These are phyloP conservation scores for Paedocypris micromegethes DNA, from an alignment of 2,797 vertebrate species.

Conservation along the genomic window DNA sequence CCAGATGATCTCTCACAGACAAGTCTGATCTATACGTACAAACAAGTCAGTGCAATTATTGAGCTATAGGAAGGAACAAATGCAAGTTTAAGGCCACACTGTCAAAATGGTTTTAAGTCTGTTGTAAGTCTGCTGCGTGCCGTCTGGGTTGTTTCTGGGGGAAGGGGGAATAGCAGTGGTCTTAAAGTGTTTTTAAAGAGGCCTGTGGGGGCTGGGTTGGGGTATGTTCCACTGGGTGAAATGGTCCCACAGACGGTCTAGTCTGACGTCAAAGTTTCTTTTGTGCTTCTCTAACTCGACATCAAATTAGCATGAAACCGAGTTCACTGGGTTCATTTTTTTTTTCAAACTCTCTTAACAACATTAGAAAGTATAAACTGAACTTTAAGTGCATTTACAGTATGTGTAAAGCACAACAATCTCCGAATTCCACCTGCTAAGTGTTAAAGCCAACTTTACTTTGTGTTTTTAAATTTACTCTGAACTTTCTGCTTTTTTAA, in stretches of 20 bases:
- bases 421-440: too few species aligned
- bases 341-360: constrained; percentile 40
- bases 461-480: too few species aligned
- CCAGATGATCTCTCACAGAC: too few species aligned
- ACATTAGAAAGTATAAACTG: not conserved
- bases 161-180: constrained; percentile 53
- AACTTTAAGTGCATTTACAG: not conserved
- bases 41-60: too few species aligned
- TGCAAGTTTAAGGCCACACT: not conserved
- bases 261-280: constrained; percentile 56
- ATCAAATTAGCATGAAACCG: constrained; percentile 42
- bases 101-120: constrained; percentile 14
- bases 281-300: constrained; percentile 49
- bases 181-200: constrained; percentile 40
- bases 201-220: constrained; percentile 29
- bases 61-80: too few species aligned
- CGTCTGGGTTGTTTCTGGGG: constrained; percentile 42
- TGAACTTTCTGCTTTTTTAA: too few species aligned
- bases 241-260: constrained; percentile 59
- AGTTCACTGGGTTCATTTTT: constrained; percentile 20
- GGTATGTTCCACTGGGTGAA: constrained; percentile 31
- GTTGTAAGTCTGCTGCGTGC: constrained; percentile 5
- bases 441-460: too few species aligned
- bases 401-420: not conserved
- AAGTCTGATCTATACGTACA: too few species aligned